These are phyloP conservation scores for Tenthredo scrophulariae DNA, from an alignment of 2,888 invertebrate species.

Conservation along the genomic window DNA sequence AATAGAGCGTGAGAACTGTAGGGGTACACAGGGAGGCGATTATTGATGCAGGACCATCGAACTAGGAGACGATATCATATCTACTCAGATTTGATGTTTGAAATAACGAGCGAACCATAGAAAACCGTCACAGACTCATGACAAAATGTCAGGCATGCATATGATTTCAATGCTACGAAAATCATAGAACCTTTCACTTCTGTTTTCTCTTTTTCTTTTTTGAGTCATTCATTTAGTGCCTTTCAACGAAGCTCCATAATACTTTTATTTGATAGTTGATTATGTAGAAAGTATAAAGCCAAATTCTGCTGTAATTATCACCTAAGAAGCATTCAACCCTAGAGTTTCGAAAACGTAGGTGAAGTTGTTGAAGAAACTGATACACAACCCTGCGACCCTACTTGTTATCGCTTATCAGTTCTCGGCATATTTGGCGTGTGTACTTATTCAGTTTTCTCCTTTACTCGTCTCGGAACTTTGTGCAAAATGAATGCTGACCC, in stretches of 20 bases:
- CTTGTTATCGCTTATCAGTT: conserved; percentile 15
- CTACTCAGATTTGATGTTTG: too few species aligned
- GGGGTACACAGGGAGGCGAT: not conserved
- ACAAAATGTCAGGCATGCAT: too few species aligned
- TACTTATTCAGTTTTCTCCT: not conserved
- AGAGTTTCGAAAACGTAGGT: not conserved
- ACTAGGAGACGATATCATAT: not conserved
- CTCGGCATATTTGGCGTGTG: not conserved
- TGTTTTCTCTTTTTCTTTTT: too few species aligned
- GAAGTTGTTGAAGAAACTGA: not conserved
- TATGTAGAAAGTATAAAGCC: not conserved
- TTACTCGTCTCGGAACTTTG: not conserved
- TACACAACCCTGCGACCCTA: not conserved
- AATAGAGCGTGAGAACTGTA: not conserved
- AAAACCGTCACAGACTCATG: too few species aligned
- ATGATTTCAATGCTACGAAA: not conserved
- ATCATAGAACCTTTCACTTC: too few species aligned
- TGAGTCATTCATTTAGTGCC: too few species aligned
- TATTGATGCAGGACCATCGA: not conserved
- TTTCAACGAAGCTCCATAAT: too few species aligned
- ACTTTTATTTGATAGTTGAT: too few species aligned
- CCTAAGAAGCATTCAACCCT: not conserved
- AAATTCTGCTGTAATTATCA: not conserved
- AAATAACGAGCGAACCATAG: too few species aligned
- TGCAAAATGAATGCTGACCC: not conserved